Percentiles rank a stretch among this genome's conserved stretches.
These are phyloP conservation scores for Condylura cristata DNA, from an alignment of 2,113 vertebrate genomes.

Conservation along the genomic window DNA sequence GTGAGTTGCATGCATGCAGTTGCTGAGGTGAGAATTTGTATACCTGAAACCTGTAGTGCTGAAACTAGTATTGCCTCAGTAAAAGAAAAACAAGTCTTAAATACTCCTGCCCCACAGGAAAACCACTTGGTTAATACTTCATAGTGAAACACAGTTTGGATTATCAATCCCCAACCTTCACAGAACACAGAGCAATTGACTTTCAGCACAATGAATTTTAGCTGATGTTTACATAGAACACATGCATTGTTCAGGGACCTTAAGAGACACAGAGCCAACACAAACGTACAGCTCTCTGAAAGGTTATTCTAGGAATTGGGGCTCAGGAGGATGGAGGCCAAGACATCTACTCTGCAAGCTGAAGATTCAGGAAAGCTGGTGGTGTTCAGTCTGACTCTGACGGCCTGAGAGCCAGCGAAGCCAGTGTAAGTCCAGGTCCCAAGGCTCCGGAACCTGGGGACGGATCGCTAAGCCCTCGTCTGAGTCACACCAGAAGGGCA, in stretches of 20 bases:
- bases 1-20: too few species aligned
- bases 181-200: neutral
- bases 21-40: too few species aligned
- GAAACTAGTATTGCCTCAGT: too few species aligned
- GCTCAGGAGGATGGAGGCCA: neutral
- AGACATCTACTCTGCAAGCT: neutral
- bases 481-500: neutral
- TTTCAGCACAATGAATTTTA: constrained; percentile 16
- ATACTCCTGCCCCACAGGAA: neutral
- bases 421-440: neutral
- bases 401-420: neutral
- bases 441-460: neutral
- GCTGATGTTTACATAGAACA: neutral
- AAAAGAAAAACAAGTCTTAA: too few species aligned
- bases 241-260: neutral
- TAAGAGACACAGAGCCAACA: neutral
- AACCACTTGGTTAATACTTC: neutral
- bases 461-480: neutral
- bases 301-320: neutral
- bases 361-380: neutral
- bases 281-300: neutral
- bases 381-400: neutral
- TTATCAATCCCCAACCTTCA: neutral
- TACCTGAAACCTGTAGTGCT: too few species aligned
- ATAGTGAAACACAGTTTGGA: neutral